Percentiles rank a stretch among this genome's conserved stretches.
Conservation (phyloP, 2,113 vertebrate species). For the Oxyruncus cristatus region DNA sequence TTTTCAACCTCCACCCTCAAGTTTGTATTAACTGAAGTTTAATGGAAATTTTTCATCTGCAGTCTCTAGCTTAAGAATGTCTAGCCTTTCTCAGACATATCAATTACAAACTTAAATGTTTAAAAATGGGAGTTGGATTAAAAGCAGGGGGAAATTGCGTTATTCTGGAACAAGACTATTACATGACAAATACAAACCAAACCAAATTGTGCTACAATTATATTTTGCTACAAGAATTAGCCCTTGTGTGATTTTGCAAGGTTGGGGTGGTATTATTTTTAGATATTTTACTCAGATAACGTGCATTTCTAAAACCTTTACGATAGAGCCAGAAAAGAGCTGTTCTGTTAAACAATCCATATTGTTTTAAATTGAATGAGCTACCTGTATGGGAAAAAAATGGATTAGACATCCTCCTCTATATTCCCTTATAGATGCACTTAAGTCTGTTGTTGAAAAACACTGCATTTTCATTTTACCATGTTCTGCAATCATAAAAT, state of each 20-base stretch:
- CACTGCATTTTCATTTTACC: not conserved
- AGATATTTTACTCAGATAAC: not conserved
- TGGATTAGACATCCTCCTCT: not conserved
- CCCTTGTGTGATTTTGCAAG: not conserved
- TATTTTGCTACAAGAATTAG: not conserved
- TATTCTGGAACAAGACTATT: not conserved
- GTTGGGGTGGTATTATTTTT: not conserved
- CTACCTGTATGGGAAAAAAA: not conserved
- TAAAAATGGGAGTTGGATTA: not conserved
- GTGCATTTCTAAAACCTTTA: not conserved
- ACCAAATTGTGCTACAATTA: not conserved
- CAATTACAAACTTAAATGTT: not conserved
- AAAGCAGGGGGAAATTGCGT: not conserved
- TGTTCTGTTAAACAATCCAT: not conserved
- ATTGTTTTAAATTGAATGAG: not conserved
- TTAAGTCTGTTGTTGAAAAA: not conserved
- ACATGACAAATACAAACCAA: not conserved
- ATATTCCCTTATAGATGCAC: not conserved
- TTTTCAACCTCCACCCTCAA: not conserved
- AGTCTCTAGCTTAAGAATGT: not conserved
- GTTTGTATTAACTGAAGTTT: not conserved
- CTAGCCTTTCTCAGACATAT: not conserved
- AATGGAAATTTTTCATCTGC: not conserved
- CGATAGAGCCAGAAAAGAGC: not conserved
- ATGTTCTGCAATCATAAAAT: not conserved